A percentile compares a stretch with the other conserved stretches of the same genome.
These are phyloP conservation scores for Pseudococcus jackbeardsleyi DNA, from an alignment of 2,888 invertebrate species.

Conservation along the genomic window DNA sequence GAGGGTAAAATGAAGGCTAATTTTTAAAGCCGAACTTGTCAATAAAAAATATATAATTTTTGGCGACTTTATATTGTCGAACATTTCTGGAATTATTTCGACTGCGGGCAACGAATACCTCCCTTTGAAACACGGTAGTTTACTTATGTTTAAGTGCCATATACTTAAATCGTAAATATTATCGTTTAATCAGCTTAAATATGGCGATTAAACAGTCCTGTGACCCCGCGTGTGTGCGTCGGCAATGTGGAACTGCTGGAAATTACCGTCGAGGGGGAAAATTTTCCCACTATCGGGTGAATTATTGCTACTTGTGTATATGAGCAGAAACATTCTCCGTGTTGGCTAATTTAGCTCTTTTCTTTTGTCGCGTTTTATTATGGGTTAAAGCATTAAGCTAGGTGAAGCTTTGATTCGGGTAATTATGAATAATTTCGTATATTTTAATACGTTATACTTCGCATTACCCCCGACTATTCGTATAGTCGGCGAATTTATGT, in stretches of 20 bases:
- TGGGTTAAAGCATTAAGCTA: conserved; percentile 34
- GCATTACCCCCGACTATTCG: neutral
- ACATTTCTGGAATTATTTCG: neutral
- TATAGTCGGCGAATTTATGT: neutral
- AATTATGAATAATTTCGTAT: conserved; percentile 41
- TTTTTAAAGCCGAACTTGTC: neutral
- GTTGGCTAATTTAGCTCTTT: conserved; percentile 34
- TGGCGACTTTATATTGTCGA: neutral
- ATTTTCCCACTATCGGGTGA: conserved; percentile 29
- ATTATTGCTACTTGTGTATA: conserved; percentile 30
- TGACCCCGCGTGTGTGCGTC: conserved; percentile 27
- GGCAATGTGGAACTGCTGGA: neutral
- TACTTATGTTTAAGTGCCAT: conserved; percentile 41
- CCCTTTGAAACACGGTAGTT: neutral
- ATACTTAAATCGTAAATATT: conserved; percentile 38
- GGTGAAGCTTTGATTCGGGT: conserved; percentile 41
- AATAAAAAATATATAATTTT: neutral
- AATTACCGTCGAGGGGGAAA: conserved; percentile 26
- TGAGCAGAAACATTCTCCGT: conserved; percentile 16
- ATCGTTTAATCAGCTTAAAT: conserved; percentile 41
- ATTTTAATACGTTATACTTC: neutral
- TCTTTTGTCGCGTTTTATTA: conserved; percentile 32
- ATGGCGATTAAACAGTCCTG: conserved; percentile 35
- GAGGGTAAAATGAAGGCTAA: neutral
- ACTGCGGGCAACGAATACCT: conserved; percentile 9